phyloP scores from a whole-genome alignment of 2,113 vertebrate genomes.

The Pyrgilauda ruficollis region DNA sequence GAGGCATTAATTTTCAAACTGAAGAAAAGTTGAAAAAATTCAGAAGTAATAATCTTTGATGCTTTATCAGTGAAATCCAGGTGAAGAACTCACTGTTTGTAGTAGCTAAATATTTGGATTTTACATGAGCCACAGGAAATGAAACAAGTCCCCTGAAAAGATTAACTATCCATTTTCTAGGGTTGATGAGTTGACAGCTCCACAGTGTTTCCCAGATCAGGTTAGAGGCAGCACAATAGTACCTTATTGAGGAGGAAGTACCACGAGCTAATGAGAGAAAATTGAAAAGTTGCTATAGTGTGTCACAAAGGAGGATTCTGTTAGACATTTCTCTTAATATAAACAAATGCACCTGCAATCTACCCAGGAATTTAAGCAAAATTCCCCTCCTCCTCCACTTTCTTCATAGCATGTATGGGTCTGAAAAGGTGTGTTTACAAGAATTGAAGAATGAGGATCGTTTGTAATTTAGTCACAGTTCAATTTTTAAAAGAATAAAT shows the following conservation, averaged over 20 bases:
- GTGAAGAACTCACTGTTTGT: slow-evolving; percentile 45
- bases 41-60: slow-evolving; percentile 15
- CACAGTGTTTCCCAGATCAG: slow-evolving; percentile 47
- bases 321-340: slow-evolving; percentile 40
- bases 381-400: neutral
- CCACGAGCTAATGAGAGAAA: slow-evolving; percentile 52
- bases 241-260: slow-evolving; percentile 58
- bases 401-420: neutral
- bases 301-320: slow-evolving; percentile 63
- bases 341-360: slow-evolving; percentile 64
- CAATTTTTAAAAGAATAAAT: neutral
- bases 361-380: neutral
- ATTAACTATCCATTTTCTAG: slow-evolving; percentile 61
- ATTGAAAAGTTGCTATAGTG: slow-evolving; percentile 55
- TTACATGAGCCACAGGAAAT: slow-evolving; percentile 64
- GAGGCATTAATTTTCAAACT: neutral
- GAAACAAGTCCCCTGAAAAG: slow-evolving; percentile 60
- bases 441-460: neutral
- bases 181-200: slow-evolving; percentile 65
- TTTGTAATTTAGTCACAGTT: neutral
- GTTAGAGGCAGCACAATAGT: slow-evolving; percentile 59
- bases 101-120: slow-evolving; percentile 63
- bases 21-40: neutral
- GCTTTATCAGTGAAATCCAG: slow-evolving; percentile 43
- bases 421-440: neutral